These are phyloP conservation scores for Parascotia fuliginaria DNA, from an alignment of 2,888 invertebrate species.

Conservation along the genomic window DNA sequence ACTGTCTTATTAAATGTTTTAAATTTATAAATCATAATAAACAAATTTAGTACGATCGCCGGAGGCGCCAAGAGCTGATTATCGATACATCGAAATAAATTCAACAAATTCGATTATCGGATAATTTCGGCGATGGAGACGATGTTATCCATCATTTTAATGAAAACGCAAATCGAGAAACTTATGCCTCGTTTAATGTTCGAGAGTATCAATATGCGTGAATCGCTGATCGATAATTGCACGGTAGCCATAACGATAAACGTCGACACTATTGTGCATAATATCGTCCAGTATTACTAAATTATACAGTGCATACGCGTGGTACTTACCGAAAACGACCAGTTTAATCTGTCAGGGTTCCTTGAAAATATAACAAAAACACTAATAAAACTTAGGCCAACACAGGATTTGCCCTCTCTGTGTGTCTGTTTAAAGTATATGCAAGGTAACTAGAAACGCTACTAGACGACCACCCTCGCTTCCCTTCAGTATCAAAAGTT, in stretches of 20 bases:
- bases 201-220: constrained; percentile 65
- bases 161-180: constrained; percentile 71
- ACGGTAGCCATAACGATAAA: constrained; percentile 71
- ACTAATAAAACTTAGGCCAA: too few relatives aligned
- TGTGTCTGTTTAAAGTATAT: too few relatives aligned
- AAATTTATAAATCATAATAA: constrained; percentile 64
- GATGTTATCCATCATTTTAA: constrained; percentile 72
- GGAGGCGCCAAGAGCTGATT: constrained; percentile 53
- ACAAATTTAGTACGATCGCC: constrained; percentile 57
- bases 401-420: too few relatives aligned
- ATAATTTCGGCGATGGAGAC: constrained; percentile 48
- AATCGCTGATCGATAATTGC: constrained; percentile 70
- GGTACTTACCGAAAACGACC: constrained; percentile 46
- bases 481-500: too few relatives aligned
- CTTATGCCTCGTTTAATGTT: constrained; percentile 54
- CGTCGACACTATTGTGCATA: constrained; percentile 78
- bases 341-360: constrained; percentile 41
- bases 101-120: constrained; percentile 66
- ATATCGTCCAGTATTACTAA: constrained; percentile 76
- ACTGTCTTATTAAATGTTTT: constrained; percentile 52
- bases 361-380: constrained; percentile 15
- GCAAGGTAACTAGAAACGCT: too few relatives aligned
- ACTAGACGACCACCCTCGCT: too few relatives aligned
- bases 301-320: constrained; percentile 63
- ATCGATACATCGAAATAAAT: constrained; percentile 62